Percentiles rank a stretch among this genome's conserved stretches.
These are phyloP conservation scores for Drosophila yakuba DNA, from an alignment of 1,140 invertebrate genomes.

Conservation along the genomic window DNA sequence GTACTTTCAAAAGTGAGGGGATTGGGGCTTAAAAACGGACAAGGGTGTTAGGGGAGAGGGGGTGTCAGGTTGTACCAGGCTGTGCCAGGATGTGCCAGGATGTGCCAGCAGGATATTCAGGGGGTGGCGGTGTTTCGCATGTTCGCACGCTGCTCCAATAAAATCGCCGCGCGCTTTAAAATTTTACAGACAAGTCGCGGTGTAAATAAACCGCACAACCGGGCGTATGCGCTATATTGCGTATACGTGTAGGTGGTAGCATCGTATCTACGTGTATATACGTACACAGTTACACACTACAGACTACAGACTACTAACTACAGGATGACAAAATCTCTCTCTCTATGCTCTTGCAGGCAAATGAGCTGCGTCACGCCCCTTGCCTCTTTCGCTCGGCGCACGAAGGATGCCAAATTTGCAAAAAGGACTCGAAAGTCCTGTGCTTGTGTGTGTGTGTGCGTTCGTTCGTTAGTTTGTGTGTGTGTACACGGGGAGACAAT, in stretches of 20 bases:
- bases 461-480: not conserved
- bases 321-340: conserved; percentile 55
- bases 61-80: not conserved
- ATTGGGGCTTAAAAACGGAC: conserved; percentile 9
- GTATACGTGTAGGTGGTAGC: conserved; percentile 14
- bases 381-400: conserved; percentile 57
- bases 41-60: not conserved
- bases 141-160: conserved; percentile 74
- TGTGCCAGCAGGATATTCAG: not conserved
- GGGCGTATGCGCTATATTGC: conserved; percentile 41
- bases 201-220: conserved; percentile 67
- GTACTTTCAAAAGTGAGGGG: conserved; percentile 42
- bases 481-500: conserved; percentile 59
- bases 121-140: conserved; percentile 26
- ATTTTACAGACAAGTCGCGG: conserved; percentile 78
- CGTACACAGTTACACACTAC: not conserved
- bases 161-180: conserved; percentile 80
- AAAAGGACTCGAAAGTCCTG: conserved; percentile 40
- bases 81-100: not conserved
- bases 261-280: conserved; percentile 3
- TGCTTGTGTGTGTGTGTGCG: conserved; percentile 1
- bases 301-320: conserved; percentile 9
- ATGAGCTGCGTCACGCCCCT: conserved; percentile 74
- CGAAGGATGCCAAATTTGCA: conserved; percentile 72
- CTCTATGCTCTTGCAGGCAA: conserved; percentile 57